Evolutionary conservation across 2,797 vertebrate species (phyloP).

Genomic region (Sebastes nivosus): DNA sequence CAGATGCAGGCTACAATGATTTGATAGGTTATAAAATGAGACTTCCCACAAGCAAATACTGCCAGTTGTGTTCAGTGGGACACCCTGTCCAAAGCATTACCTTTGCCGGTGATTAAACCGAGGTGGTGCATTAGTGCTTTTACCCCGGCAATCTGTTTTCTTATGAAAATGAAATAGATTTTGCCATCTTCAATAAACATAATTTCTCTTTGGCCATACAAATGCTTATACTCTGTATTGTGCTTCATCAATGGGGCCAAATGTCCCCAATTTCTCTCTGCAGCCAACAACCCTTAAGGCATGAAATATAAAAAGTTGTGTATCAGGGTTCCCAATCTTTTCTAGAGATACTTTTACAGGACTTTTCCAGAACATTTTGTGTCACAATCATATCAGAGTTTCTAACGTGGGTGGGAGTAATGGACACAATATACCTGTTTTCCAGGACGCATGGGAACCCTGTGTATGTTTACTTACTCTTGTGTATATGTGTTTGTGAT

Average conservation of each 20-base stretch:
- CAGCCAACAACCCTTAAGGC: neutral
- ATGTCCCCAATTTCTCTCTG: neutral
- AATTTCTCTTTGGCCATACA: neutral
- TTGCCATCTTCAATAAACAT: neutral
- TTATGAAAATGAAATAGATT: neutral
- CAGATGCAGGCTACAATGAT: neutral
- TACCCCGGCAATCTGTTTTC: neutral
- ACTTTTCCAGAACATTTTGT: too few species aligned
- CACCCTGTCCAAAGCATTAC: neutral
- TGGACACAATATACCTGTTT: too few species aligned
- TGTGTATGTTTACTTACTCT: neutral
- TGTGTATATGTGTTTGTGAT: neutral
- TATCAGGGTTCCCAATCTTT: neutral
- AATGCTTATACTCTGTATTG: neutral
- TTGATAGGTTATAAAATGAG: neutral
- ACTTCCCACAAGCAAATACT: neutral
- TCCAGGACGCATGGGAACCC: too few species aligned
- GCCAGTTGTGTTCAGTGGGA: neutral
- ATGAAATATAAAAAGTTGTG: neutral
- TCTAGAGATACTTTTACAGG: too few species aligned
- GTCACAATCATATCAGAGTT: too few species aligned
- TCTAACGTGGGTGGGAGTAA: too few species aligned
- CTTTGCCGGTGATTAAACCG: neutral
- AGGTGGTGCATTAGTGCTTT: neutral
- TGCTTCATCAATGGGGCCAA: neutral